Base-by-base conservation (phyloP, 1,140 invertebrate genomes). In the Drosophila sulfurigaster region DNA sequence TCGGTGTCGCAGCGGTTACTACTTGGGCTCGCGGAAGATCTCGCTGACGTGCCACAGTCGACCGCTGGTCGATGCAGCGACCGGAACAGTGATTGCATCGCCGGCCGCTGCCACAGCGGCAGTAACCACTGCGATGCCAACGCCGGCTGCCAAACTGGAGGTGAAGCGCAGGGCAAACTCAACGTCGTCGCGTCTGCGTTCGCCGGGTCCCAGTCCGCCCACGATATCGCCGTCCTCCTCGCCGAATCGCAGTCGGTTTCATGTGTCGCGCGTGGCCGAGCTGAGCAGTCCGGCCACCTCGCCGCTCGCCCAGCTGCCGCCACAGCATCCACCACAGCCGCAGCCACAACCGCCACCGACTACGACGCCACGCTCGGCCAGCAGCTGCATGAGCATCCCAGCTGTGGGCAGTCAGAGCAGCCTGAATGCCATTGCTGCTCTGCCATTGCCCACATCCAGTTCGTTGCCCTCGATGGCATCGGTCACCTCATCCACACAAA, bases 191-290 rank as follows among this genome's bases (percentile, higher is more conserved):
- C 93, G 95, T 52, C 93, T 95, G 66, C 94, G 95, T 66, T 95
- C 95, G 59, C 95, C 95, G 48, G 94, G 94, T 56, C 95, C 95
- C 25, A 95, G 94, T 78, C 95, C 95, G 60, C 95, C 95, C 52
- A 94, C 95, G 69, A 94, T 95, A 57, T 95, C 95, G 41, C 96
- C 96, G 20, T 94, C 95, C 69, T 94, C 95, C 67, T 95, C 94
- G 91, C 95, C 96, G 20, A 95, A 94, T 49, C 93, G 94, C 62
- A 94, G 93, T 80, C 93, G 94, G 20, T 95, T 95, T 78, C 93
- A 94, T 62, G 94, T 95, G 2, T 94, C 94, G 16, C 93, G 94
- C 15, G 94, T 95, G 5, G 82, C 93, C 20, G 94, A 95, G 68
- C 75, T 73, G 4, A 58, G 51, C 32, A 92, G 91, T 66, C 87